phyloP scores from a whole-genome alignment of 2,113 vertebrate species.

The Lepisosteus osseus region DNA sequence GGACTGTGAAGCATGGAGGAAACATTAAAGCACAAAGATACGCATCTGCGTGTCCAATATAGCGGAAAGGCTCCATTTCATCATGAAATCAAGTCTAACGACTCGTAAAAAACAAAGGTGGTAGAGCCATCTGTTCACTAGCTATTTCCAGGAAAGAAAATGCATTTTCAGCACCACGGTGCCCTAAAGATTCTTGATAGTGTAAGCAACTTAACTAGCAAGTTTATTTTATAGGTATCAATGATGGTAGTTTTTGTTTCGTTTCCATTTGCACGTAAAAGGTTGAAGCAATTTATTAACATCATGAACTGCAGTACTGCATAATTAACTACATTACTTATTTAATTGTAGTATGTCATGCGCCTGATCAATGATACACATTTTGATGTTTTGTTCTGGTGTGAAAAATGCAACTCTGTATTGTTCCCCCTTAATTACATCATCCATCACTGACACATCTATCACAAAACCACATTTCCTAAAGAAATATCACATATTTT shows the following conservation, averaged over 20 bases:
- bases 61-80: constrained; percentile 65
- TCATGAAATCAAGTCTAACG: constrained; percentile 71
- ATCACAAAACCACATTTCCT: constrained; percentile 19
- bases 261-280: constrained; percentile 27
- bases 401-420: constrained; percentile 40
- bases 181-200: constrained; percentile 28
- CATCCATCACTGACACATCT: constrained; percentile 47
- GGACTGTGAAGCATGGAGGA: constrained; percentile 25
- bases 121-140: constrained; percentile 66
- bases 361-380: constrained; percentile 47
- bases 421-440: constrained; percentile 54
- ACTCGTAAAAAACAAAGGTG: constrained; percentile 64
- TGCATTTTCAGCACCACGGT: constrained; percentile 31
- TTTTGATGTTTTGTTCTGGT: constrained; percentile 39
- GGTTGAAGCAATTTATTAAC: constrained; percentile 32
- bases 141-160: constrained; percentile 42
- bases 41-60: constrained; percentile 57
- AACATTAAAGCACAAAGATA: constrained; percentile 36
- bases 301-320: constrained; percentile 22
- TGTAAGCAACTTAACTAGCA: constrained; percentile 30
- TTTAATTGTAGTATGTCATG: constrained; percentile 48
- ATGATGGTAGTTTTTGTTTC: constrained; percentile 28
- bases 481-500: no score
- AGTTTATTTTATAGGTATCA: constrained; percentile 44
- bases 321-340: constrained; percentile 43